Evolutionary conservation across 2,888 invertebrate genomes (phyloP), one percentile per base, ranked within the genome.

Genomic region (Macrosoma leucophasiata): DNA sequence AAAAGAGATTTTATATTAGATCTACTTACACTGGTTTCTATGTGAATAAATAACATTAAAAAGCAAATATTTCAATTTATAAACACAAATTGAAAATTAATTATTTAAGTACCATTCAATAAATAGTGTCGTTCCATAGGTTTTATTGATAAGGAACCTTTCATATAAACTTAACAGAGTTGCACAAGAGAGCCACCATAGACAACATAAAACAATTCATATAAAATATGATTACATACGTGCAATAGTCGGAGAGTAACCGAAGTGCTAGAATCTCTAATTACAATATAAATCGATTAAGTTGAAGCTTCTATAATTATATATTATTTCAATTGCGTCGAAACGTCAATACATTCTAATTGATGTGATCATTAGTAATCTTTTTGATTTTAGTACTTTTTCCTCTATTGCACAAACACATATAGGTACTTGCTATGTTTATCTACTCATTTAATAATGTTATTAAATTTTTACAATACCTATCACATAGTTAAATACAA

Each of bases 371-470:
- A 43, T 59, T 55, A 58, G 55, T 64, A 63, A 59, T 55, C 55
- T 48, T 58, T 57, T 58, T 55, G n/a, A 50, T 46, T 54, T 59
- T 59, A 59, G 52, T 53, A 57, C 55, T 62, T n/a, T 61, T 61
- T 59, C 62, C 71, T 64, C 78, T 79, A 81, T 79, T 72, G 76
- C 82, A 81, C 78, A 76, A 73, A 81, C 78, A 81, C 78, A 72
- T 68, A 71, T 63, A 66, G 37, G 60, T 70, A 68, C 57, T 62
- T 62, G 55, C 77, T 78, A 78, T 65, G 57, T 64, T 75, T 68
- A 69, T 58, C 78, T 77, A 79, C 74, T 70, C 63, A 54, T 76
- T 71, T 74, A 70, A 69, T 70, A 70, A 67, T 67, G 61, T 78
- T 68, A 70, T 67, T 68, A 67, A 62, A 61, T 73, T 71, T 79